Evolutionary conservation across 2,113 vertebrate species (phyloP), one percentile per base, ranked within the genome.

Genomic region (Gobius niger): DNA sequence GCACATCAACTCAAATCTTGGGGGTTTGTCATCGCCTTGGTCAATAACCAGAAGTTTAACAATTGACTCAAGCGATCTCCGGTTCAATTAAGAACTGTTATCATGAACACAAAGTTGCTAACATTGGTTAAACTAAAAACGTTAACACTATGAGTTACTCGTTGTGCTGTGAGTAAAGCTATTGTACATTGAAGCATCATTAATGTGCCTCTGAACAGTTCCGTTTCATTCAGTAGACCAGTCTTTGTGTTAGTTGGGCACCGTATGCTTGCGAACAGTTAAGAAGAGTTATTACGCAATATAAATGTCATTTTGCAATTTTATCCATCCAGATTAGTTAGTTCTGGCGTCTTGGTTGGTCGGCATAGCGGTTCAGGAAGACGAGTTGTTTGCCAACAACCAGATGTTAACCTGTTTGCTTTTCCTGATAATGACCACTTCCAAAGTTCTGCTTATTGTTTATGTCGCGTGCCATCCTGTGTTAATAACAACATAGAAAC

Each of bases 341-440:
- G 34, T 44, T 60, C 8, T 42, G 7, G 41, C 68, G 42, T 66
- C 68, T 75, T 75, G 11, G 24, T 47, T 41, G n/a, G 65, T 63
- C 67, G 72, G 72, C 60, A 75, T 59, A 73, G 69, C 66, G 73
- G 56, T 70, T 62, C 70, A 60, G 41, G 67, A 63, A 42, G 70
- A 50, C 47, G 82, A 86, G 81, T 85, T 90, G 78, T 34, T 34
- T 34, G 69, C 65, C 67, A 86, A 88, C 75, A 78, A 47, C 56
- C 85, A 77, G 59, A 64, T 72, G 75, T 80, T 54, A 88, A 90
- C 88, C 88, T 90, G 88, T 91, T 90, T 88, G 88, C 86, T 87
- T 9, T 47, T 44, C 62, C 15, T 49, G 19, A 50, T 11, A 18
- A 19, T 16, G 3, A 52, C 42, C 70, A 59, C 63, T 86, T 76